phyloP scores from a whole-genome alignment of 1,140 invertebrate species.

The Drosophila sp. region DNA sequence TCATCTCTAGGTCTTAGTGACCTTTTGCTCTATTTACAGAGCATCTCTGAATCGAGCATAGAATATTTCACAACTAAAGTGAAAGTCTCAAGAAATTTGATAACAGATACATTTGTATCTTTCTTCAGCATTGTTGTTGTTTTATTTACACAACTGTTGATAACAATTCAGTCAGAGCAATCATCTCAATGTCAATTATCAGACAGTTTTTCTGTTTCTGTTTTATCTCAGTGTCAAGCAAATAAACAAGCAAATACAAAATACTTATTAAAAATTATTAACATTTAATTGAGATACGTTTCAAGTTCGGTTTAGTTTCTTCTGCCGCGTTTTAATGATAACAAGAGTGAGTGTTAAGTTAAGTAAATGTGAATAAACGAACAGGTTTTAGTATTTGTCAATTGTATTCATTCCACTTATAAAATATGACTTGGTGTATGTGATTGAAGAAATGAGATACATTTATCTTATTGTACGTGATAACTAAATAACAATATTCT shows the following conservation, averaged over 20 bases:
- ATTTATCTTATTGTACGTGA: too few relatives aligned
- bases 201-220: background rate
- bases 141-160: conserved; percentile 41
- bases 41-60: background rate
- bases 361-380: background rate
- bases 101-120: conserved; percentile 12
- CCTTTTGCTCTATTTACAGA: background rate
- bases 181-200: conserved; percentile 1
- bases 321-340: background rate
- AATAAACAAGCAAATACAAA: background rate
- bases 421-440: too few relatives aligned
- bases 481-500: too few relatives aligned
- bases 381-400: too few relatives aligned
- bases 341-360: background rate
- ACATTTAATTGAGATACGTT: background rate
- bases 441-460: too few relatives aligned
- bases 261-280: too few relatives aligned
- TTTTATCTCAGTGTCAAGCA: background rate
- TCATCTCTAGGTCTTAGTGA: too few relatives aligned
- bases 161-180: background rate
- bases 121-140: background rate
- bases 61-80: background rate
- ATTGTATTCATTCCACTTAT: too few relatives aligned
- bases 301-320: background rate
- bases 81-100: conserved; percentile 32